Base-by-base conservation (phyloP, 2,888 invertebrate species). In the Oscheius sp. region DNA sequence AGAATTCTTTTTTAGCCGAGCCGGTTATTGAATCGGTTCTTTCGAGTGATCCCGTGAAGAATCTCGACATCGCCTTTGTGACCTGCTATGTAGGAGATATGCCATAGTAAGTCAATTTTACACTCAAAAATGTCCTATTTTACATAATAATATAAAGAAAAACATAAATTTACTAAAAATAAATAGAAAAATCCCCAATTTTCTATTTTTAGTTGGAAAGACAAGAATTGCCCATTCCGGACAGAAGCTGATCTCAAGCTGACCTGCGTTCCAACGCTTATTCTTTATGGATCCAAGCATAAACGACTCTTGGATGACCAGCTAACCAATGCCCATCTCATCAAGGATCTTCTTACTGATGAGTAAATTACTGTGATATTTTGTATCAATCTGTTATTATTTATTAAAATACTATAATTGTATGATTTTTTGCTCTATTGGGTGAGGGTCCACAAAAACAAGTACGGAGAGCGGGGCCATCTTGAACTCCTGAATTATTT, bases 231-330 rank as follows among this genome's bases (percentile, higher is more conserved):
- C 52, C 73, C 74, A 1, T 81, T 84, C 76, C 76, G 80, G 25
- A 78, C 76, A 9, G 79, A 83, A 43, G 56, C 70, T 3, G 59
- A 72, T 6, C 69, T 84, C 53, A 80, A 78, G 45, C 35, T 84
- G 63, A 77, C 74, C 1, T 77, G 83, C 61, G 76, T 84, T 41
- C 84, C 84, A 18, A 84, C 84, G 1, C 68, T 84, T 43, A 43
- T 83, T 59, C 80, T 78, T 68, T 41, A 59, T 45, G 72, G 75
- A 13, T 77, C 70, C 43, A 81, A 79, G 76, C 73, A 63, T 13
- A 76, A 76, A 59, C 76, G 78, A 29, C 78, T 80, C 46, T n/a
- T 72, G 59, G 80, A 80, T 23, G 75, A 59, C 18, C 80, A 80
- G 61, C 41, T 78, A 1, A 64, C 77, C 64, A 76, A 80, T 61